Conservation (phyloP, 2,113 vertebrate genomes). For the Corapipo altera region DNA sequence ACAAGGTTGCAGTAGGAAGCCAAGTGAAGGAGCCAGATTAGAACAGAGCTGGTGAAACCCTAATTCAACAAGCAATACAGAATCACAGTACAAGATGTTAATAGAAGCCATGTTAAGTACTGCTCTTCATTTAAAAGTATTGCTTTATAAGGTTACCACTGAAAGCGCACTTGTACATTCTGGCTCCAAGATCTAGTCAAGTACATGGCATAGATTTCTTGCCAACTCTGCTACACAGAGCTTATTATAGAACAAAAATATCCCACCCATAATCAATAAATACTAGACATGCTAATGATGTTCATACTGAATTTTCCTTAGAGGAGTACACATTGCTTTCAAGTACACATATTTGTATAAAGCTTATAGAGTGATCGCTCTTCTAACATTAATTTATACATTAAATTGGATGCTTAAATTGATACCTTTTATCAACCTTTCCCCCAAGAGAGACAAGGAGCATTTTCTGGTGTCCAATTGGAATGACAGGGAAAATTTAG, state of each 20-base stretch:
- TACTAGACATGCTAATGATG: background rate
- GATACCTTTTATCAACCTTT: background rate
- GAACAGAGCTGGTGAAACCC: background rate
- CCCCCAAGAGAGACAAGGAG: background rate
- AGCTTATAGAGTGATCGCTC: background rate
- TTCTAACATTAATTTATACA: background rate
- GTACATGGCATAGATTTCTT: conserved; percentile 1
- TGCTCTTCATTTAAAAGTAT: conserved; percentile 20
- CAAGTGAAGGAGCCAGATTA: background rate
- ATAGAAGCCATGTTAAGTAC: background rate
- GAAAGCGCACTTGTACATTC: background rate
- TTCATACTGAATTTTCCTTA: background rate
- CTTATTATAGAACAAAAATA: conserved; percentile 50
- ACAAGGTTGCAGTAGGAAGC: background rate
- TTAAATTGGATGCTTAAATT: background rate
- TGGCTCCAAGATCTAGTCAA: conserved; percentile 17
- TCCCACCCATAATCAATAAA: conserved; percentile 8
- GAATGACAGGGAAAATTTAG: background rate
- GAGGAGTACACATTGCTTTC: background rate
- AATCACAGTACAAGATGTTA: background rate
- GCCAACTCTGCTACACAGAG: conserved; percentile 23
- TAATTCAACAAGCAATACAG: background rate
- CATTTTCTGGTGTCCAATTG: background rate
- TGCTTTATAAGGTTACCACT: conserved; percentile 55
- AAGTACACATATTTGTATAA: background rate